A percentile compares a stretch with the other conserved stretches of the same genome.
Evolutionary conservation across 2,797 vertebrate species (phyloP).

Genomic region (Xiphorhynchus erythropygius): DNA sequence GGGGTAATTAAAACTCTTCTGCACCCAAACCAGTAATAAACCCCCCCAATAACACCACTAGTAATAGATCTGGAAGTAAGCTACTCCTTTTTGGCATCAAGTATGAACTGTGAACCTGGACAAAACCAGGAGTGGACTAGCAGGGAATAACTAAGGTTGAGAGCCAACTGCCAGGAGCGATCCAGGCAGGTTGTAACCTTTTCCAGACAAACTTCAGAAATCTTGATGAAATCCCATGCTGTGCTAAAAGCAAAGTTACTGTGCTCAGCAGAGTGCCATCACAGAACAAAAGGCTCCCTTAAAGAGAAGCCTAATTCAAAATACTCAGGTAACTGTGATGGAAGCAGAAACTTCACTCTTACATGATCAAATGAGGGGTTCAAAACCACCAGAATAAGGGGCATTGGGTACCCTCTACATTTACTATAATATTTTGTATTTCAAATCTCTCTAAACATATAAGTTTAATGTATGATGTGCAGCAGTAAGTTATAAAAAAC

Average conservation of each 20-base stretch:
- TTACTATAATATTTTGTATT: neutral
- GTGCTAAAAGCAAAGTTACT: slow-evolving; percentile 52
- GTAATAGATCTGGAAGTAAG: neutral
- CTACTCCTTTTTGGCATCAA: neutral
- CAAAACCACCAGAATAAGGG: slow-evolving; percentile 23
- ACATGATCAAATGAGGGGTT: slow-evolving; percentile 8
- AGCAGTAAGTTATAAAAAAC: neutral
- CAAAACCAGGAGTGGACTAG: neutral
- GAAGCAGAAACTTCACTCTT: slow-evolving; percentile 10
- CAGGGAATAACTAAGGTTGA: neutral
- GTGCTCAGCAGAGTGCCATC: neutral
- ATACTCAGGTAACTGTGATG: neutral
- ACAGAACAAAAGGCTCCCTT: slow-evolving; percentile 35
- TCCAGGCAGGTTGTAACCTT: neutral
- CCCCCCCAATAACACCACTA: neutral
- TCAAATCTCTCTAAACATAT: neutral
- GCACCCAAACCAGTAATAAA: neutral
- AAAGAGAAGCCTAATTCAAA: slow-evolving; percentile 35
- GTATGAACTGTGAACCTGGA: neutral
- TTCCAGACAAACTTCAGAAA: neutral
- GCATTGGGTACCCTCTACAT: neutral
- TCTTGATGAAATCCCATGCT: slow-evolving; percentile 17
- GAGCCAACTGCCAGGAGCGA: slow-evolving; percentile 5
- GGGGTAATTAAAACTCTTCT: neutral
- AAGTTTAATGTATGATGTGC: neutral